phyloP scores from a whole-genome alignment of 2,113 vertebrate genomes.

The Hucho hucho region DNA sequence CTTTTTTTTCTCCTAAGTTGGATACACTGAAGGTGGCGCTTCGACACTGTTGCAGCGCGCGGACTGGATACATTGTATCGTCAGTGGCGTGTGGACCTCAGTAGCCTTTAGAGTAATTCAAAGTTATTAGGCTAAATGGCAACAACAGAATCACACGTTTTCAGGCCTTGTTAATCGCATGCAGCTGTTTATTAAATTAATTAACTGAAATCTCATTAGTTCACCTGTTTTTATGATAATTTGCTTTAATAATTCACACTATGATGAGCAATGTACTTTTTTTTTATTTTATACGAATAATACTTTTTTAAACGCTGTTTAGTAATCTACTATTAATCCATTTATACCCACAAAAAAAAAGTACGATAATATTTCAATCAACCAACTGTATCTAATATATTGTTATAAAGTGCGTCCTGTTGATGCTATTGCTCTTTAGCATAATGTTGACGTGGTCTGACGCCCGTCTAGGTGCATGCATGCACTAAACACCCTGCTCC shows the following conservation, averaged over 20 bases:
- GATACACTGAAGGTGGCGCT: conserved; percentile 83
- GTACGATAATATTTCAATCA: too few species aligned
- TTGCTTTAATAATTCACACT: too few species aligned
- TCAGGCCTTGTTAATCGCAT: neutral
- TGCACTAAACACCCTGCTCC: conserved; percentile 21
- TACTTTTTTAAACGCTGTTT: too few species aligned
- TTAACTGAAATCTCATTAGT: neutral
- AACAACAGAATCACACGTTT: neutral
- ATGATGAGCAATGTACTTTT: neutral
- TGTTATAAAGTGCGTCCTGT: neutral
- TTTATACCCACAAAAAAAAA: neutral
- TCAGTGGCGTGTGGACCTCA: conserved; percentile 34
- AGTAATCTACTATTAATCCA: neutral
- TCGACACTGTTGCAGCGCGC: conserved; percentile 72
- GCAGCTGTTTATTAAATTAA: neutral
- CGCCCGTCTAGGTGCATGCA: neutral
- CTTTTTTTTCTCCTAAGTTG: conserved; percentile 42
- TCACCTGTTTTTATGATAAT: too few species aligned
- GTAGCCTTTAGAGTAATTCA: conserved; percentile 13
- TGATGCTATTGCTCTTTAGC: conserved; percentile 8
- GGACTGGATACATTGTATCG: conserved; percentile 39
- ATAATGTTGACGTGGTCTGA: conserved; percentile 1
- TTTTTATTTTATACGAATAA: too few species aligned
- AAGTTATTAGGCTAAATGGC: neutral
- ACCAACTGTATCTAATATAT: too few species aligned